phyloP scores from a whole-genome alignment of 37 sponge, comb jelly and placozoan species.

The Diacarnus erythraeanus region DNA sequence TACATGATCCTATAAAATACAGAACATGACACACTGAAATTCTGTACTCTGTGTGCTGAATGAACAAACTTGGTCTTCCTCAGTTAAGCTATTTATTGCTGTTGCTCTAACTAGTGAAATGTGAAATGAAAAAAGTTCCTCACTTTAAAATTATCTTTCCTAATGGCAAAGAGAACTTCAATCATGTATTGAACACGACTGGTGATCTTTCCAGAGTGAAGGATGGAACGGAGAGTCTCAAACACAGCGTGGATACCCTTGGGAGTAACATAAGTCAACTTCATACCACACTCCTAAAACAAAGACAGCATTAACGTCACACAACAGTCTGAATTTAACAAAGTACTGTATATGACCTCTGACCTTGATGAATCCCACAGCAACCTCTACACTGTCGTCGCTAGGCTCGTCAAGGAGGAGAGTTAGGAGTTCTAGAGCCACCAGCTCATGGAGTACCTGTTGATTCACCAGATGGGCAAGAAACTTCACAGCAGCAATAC shows the following conservation, averaged over 20 bases:
- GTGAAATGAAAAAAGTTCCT: background rate
- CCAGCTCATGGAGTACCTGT: constrained; percentile 85
- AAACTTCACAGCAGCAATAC: constrained; percentile 88
- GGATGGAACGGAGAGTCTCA: constrained; percentile 82
- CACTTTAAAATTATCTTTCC: constrained; percentile 94
- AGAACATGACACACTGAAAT: too few relatives aligned
- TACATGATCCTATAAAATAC: constrained; percentile 86
- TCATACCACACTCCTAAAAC: constrained; percentile 79
- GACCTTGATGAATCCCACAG: constrained; percentile 84
- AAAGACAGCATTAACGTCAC: background rate
- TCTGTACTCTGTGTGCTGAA: background rate
- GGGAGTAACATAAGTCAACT: constrained; percentile 79
- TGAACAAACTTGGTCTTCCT: too few relatives aligned
- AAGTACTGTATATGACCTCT: background rate
- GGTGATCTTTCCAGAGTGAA: constrained; percentile 84
- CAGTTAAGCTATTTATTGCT: too few relatives aligned
- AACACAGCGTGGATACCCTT: constrained; percentile 84
- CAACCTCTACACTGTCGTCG: constrained; percentile 95
- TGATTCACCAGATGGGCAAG: constrained; percentile 97
- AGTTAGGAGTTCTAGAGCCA: constrained; percentile 91
- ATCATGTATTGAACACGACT: constrained; percentile 96
- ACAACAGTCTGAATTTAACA: background rate
- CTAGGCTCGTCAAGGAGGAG: constrained; percentile 91
- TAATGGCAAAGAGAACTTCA: constrained; percentile 90
- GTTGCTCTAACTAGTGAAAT: too few relatives aligned